Evolutionary conservation across 2,113 vertebrate genomes (phyloP), one percentile per base, ranked within the genome.

Genomic region (Amphiprion percula): DNA sequence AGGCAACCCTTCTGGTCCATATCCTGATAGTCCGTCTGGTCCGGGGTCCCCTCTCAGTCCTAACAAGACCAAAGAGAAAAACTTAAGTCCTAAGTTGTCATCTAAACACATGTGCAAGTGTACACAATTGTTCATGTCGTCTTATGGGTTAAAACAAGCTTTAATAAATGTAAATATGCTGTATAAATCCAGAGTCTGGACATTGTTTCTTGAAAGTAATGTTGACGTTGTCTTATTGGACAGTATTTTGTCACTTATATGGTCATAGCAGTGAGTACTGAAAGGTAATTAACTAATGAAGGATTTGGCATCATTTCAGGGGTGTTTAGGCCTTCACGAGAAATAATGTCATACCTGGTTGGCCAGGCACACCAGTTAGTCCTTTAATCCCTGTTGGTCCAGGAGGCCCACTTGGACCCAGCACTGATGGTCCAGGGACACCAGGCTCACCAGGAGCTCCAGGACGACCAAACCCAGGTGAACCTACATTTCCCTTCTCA

Each of bases 41-140:
- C 94, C 94, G 59, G 73, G 80, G 7, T 92, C 87, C 87, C 94
- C 94, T 70, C 47, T 86, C 2, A n/a, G 21, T 58, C 94, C 94
- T 94, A 53, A n/a, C 14, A 26, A 74, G 39, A 65, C 23, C 14
- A 4, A 64, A 82, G n/a, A 28, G 12, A 23, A 37, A 37, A 37
- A 7, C 33, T 37, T 37, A 37, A 10, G 9, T 9, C 7, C 33
- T 10, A 37, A 37, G 33, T 10, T 37, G 6, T 9, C 7, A 37
- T 37, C 33, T 10, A 37, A 37, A 37, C 33, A 37, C 33, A 37
- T 37, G 30, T 33, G 33, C 33, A 37, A 8, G 33, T 37, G 8
- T 10, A 37, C 6, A 10, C 9, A 37, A 8, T 8, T 37, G 33
- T 37, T 2, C 33, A 37, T 8, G 9, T 8, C 6, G 1, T 37